Base-by-base conservation (phyloP, 2,797 vertebrate species). In the Peromyscus attwateri region DNA sequence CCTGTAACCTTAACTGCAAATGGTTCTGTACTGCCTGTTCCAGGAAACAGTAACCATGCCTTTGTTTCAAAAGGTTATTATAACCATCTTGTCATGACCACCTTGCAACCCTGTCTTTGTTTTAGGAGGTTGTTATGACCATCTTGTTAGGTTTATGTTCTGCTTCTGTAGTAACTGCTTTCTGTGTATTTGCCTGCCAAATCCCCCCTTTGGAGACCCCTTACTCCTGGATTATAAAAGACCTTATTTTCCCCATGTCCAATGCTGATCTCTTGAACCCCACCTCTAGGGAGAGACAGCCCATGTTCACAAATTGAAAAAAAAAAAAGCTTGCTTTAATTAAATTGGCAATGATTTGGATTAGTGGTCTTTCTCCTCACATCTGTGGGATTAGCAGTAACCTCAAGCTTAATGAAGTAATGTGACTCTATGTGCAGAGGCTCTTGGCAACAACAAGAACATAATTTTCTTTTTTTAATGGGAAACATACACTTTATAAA, bases 401-500 rank as follows among this genome's bases (percentile, higher is more conserved):
- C 34, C 19, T 8, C 43, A 37, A 71, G 12, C 66, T 57, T 73
- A 40, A 37, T 87, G 37, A 87, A 37, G 29, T 57, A 34, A 71
- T 21, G 2, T 66, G 10, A n/a, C 16, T 93, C 37, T n/a, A 27
- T 79, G 76, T 75, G 57, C 64, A 85, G 46, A 93, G 29, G n/a
- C 73, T 80, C 84, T 87, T 66, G n/a, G 31, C 12, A 60, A 79
- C 6, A 19, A 76, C 40, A 92, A 79, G 5, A 85, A 8, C 13
- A 40, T 34, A 4, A 13, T 29, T 66, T 31, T 29, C 3, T 17
- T 57, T 57, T 57, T 60, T 60, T 46, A 93, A 89, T 34, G 13
- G 87, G 27, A 95, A 91, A 87, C 68, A 87, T 66, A 92, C 12
- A 91, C 34, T 87, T 95, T 93, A 96, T 90, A 97, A 95, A 96